Evolutionary conservation across 2,797 vertebrate species (phyloP), one percentile per base, ranked within the genome.

Genomic region (Paratrypauchen microcephalus): DNA sequence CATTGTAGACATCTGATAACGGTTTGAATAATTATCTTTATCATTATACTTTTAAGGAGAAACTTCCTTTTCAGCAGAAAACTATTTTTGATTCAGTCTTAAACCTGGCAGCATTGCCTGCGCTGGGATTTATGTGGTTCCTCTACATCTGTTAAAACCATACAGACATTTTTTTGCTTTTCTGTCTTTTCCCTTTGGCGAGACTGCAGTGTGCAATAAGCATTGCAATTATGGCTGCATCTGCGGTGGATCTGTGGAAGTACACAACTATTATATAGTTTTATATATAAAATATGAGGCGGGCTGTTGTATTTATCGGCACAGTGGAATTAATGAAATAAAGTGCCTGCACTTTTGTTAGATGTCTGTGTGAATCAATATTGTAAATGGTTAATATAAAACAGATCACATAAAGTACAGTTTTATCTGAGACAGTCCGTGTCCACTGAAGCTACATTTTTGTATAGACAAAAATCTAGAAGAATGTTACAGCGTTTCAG

Each of bases 91-190:
- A 81, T 83, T 83, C 82, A 80, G 83, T 64, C 74, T 69, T 81
- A 21, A 64, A 68, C 83, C 79, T 88, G 87, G 87, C 87, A 77
- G 74, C 78, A 70, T 59, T 26, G 65, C 62, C 81, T 75, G 76
- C 58, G 1, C 65, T 18, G 60, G 89, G 85, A 90, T 91, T 91
- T 86, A 85, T 88, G 87, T 71, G 83, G 74, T 76, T 84, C 23
- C 70, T 79, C 68, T 87, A 78, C 88, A 87, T 92, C 92, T 92
- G 92, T 82, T 86, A 76, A 86, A 91, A 87, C 81, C 81, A 92
- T 90, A 82, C 82, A 70, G 79, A 81, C 75, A 68, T 85, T 67
- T 84, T 70, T 84, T 71, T 89, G 75, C 79, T 71, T 75, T 85
- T 76, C 78, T 77, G 83, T 83, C 72, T 81, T 72, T 88, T 87